Percentiles rank a stretch among this genome's conserved stretches.
Conservation (phyloP, 2,113 vertebrate genomes). For the Enhydra lutris region DNA sequence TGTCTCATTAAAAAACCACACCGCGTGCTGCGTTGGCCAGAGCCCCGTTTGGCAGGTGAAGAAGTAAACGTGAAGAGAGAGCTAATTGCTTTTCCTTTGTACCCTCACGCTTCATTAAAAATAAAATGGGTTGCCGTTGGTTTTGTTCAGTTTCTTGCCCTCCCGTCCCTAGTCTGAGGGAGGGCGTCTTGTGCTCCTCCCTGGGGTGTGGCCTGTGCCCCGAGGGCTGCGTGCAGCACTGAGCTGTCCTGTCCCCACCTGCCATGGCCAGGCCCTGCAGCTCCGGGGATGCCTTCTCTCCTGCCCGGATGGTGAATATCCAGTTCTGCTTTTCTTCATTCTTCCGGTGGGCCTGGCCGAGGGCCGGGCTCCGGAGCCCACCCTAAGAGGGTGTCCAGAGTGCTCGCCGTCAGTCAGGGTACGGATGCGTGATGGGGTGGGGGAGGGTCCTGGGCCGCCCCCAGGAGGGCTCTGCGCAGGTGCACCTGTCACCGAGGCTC, state of each 20-base stretch:
- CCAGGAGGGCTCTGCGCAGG: not conserved
- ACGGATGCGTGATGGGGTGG: accelerated
- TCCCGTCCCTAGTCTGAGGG: no score
- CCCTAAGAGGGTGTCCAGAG: no score
- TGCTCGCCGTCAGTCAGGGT: accelerated
- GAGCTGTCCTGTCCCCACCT: no score
- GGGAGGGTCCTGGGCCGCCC: not conserved
- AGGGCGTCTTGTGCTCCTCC: not conserved
- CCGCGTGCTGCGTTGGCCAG: not conserved
- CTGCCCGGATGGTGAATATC: no score
- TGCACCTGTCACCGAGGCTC: not conserved
- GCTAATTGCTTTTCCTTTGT: not conserved
- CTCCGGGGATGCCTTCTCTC: not conserved
- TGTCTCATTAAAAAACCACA: not conserved
- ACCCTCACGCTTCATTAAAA: not conserved
- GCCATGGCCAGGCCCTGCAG: not conserved
- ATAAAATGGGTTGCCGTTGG: not conserved
- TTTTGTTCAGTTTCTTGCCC: not conserved
- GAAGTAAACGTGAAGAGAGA: not conserved
- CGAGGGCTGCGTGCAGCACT: not conserved
- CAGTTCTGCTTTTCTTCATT: not conserved
- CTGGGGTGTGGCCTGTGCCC: not conserved
- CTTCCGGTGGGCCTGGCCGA: not conserved
- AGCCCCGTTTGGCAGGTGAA: not conserved
- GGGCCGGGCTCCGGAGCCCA: not conserved